A percentile compares a stretch with the other conserved stretches of the same genome.
Evolutionary conservation across 1,140 invertebrate species (phyloP).

Genomic region (Neodiprion fabricii): DNA sequence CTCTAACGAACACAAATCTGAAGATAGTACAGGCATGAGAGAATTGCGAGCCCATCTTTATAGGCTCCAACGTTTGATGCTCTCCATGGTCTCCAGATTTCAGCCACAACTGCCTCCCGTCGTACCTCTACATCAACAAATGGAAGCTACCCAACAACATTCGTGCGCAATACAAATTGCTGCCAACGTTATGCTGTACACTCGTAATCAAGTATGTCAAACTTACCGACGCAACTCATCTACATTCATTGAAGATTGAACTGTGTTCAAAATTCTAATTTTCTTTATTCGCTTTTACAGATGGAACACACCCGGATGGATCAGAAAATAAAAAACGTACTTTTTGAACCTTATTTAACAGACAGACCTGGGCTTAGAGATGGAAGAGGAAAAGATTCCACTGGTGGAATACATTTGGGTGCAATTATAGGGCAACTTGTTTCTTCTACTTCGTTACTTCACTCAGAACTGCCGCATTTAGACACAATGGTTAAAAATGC

Average conservation of each 20-base stretch:
- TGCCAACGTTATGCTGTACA: slow-evolving; percentile 73
- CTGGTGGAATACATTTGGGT: slow-evolving; percentile 48
- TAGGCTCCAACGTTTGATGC: slow-evolving; percentile 72
- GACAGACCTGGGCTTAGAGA: slow-evolving; percentile 39
- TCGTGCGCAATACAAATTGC: slow-evolving; percentile 65
- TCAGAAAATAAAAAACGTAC: slow-evolving; percentile 54
- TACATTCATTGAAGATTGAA: slow-evolving; percentile 8
- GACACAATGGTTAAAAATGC: slow-evolving; percentile 50
- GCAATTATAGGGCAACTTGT: slow-evolving; percentile 52
- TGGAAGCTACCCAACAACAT: slow-evolving; percentile 42
- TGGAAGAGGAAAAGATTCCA: slow-evolving; percentile 41
- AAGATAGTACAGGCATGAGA: slow-evolving; percentile 59
- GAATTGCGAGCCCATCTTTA: slow-evolving; percentile 67
- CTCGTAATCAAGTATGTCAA: slow-evolving; percentile 58
- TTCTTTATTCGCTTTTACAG: slow-evolving; percentile 21
- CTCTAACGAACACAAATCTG: slow-evolving; percentile 36
- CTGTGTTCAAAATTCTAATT: neutral
- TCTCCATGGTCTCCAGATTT: slow-evolving; percentile 75
- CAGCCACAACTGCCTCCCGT: slow-evolving; percentile 36
- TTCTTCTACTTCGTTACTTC: slow-evolving; percentile 48
- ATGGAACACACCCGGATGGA: slow-evolving; percentile 59
- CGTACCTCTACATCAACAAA: slow-evolving; percentile 31
- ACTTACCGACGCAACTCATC: neutral
- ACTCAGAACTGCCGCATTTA: slow-evolving; percentile 48
- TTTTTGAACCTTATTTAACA: slow-evolving; percentile 54